phyloP scores from a whole-genome alignment of 2,113 vertebrate species.

The Xerus inauris region DNA sequence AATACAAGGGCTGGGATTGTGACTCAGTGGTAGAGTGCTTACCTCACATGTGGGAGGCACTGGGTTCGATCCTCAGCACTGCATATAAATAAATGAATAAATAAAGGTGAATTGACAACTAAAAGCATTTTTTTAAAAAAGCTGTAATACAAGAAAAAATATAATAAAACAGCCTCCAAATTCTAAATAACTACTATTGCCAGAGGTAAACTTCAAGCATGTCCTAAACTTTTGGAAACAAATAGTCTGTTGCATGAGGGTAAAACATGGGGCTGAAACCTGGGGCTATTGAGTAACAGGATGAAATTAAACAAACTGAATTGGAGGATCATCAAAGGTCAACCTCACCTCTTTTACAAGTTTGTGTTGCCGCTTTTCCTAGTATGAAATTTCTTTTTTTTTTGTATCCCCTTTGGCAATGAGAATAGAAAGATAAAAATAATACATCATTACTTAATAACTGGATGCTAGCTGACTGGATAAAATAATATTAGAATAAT shows the following conservation, averaged over 20 bases:
- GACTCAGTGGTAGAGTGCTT: too few species aligned
- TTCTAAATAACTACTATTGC: background rate
- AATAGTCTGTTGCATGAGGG: background rate
- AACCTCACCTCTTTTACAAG: background rate
- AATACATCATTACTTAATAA: background rate
- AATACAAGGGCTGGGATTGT: too few species aligned
- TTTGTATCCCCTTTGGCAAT: background rate
- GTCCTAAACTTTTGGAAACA: background rate
- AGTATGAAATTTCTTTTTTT: background rate
- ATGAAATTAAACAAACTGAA: background rate
- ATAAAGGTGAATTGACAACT: too few species aligned
- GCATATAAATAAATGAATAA: too few species aligned
- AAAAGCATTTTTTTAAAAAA: too few species aligned
- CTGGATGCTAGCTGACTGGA: background rate
- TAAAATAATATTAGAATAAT: background rate
- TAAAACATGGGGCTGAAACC: background rate
- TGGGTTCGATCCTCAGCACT: too few species aligned
- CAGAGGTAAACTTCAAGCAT: background rate
- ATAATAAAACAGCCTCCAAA: background rate
- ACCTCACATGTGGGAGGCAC: too few species aligned
- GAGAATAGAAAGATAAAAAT: background rate
- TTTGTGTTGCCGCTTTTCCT: background rate
- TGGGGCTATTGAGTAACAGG: background rate
- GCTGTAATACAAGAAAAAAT: conserved; percentile 3
- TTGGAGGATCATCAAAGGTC: background rate